A percentile compares a stretch with the other conserved stretches of the same genome.
phyloP scores from a whole-genome alignment of 2,888 invertebrate genomes.

The Malachius bipustulatus region DNA sequence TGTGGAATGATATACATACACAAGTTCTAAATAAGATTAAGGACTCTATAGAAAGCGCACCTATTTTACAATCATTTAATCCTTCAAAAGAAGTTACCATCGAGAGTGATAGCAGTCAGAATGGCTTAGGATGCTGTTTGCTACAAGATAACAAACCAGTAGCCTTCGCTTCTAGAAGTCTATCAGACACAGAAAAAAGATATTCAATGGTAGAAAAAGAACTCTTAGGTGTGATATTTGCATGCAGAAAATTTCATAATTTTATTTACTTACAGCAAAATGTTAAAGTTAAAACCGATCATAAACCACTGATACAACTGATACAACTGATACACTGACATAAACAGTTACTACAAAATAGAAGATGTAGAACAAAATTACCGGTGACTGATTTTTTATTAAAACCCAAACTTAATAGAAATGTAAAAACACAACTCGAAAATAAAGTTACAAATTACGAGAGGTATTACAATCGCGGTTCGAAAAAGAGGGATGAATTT shows the following conservation, averaged over 20 bases:
- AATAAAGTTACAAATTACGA: too few relatives aligned
- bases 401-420: too few relatives aligned
- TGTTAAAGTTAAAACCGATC: not conserved
- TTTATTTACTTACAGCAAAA: not conserved
- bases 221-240: not conserved
- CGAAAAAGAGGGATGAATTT: too few relatives aligned
- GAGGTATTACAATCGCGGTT: too few relatives aligned
- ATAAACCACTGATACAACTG: too few relatives aligned
- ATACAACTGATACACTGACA: too few relatives aligned
- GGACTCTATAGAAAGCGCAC: not conserved
- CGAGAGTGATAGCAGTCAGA: not conserved
- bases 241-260: conserved; percentile 4
- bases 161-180: not conserved
- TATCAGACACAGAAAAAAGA: not conserved
- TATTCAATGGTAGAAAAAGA: conserved; percentile 3
- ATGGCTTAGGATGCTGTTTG: not conserved
- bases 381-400: too few relatives aligned
- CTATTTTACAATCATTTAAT: conserved; percentile 1
- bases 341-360: too few relatives aligned
- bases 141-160: conserved; percentile 3
- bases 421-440: too few relatives aligned
- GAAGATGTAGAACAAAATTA: too few relatives aligned
- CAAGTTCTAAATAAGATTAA: conserved; percentile 3
- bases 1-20: conserved; percentile 4
- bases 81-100: not conserved